Conservation (phyloP, 2,888 invertebrate genomes). For the Amblyjoppa fuscipennis region DNA sequence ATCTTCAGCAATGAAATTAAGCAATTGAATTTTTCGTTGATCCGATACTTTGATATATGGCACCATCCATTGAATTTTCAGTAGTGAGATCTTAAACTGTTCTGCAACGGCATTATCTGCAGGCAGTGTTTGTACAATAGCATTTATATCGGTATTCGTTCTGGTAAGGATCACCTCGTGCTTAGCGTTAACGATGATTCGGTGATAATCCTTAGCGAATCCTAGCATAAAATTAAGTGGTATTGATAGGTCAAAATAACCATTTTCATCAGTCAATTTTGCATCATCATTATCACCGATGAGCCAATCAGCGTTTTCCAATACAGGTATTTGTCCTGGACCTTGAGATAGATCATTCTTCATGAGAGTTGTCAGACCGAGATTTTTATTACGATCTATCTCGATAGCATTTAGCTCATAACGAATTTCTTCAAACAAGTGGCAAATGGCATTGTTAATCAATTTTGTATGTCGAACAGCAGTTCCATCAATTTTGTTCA, state of each 20-base stretch:
- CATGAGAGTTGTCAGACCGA: constrained; percentile 77
- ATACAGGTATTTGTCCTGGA: constrained; percentile 70
- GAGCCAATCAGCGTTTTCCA: constrained; percentile 75
- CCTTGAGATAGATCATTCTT: constrained; percentile 78
- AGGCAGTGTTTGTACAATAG: constrained; percentile 61
- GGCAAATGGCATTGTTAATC: constrained; percentile 66
- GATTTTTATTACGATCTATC: constrained; percentile 76
- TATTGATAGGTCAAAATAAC: constrained; percentile 76
- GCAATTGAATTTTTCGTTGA: constrained; percentile 64
- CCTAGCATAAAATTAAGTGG: constrained; percentile 79
- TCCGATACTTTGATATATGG: constrained; percentile 63
- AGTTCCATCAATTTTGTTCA: constrained; percentile 12
- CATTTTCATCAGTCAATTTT: constrained; percentile 60
- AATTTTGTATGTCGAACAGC: constrained; percentile 15
- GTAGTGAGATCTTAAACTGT: constrained; percentile 72
- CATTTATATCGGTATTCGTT: constrained; percentile 76
- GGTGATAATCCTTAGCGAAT: constrained; percentile 69
- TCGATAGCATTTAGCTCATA: constrained; percentile 79
- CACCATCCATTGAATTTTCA: constrained; percentile 69
- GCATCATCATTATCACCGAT: not conserved
- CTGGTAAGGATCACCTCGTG: constrained; percentile 74
- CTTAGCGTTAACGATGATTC: constrained; percentile 64
- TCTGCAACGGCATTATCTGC: constrained; percentile 65
- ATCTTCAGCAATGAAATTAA: constrained; percentile 64
- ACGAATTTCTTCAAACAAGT: constrained; percentile 78